phyloP scores from a whole-genome alignment of 2,113 vertebrate genomes.

The Mellivora capensis region DNA sequence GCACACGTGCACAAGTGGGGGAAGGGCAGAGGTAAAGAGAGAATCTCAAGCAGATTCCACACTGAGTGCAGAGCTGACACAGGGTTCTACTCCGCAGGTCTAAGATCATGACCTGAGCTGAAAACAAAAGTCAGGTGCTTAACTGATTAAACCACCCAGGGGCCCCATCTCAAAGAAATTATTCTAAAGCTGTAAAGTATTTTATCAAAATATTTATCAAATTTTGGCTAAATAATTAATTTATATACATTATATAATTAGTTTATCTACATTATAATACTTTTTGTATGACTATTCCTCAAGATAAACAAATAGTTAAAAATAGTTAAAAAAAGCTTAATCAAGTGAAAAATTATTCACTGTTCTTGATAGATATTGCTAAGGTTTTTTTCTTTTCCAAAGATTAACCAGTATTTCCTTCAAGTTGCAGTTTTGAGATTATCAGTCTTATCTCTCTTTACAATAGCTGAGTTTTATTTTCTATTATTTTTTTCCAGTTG shows the following conservation, averaged over 20 bases:
- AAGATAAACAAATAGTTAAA: not conserved
- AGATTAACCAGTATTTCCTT: not conserved
- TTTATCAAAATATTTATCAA: not conserved
- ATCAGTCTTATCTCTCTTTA: not conserved
- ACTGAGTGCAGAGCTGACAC: not conserved
- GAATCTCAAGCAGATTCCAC: not conserved
- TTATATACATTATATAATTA: not conserved
- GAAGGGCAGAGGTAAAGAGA: not conserved
- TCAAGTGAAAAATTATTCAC: not conserved
- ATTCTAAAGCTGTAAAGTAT: not conserved
- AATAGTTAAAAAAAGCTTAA: not conserved
- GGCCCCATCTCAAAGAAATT: not conserved
- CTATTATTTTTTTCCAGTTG: not conserved
- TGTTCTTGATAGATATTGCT: not conserved
- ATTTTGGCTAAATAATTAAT: not conserved
- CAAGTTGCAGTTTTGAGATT: not conserved
- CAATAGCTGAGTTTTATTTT: not conserved
- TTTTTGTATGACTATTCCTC: not conserved
- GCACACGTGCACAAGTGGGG: no score
- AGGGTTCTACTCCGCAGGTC: rapidly evolving
- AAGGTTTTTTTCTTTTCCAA: not conserved
- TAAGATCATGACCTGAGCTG: not conserved
- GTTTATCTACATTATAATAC: not conserved
- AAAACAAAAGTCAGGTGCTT: not conserved
- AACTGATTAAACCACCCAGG: not conserved